These are phyloP conservation scores for Drosophila cardini DNA, from an alignment of 1,140 invertebrate species.

Conservation along the genomic window DNA sequence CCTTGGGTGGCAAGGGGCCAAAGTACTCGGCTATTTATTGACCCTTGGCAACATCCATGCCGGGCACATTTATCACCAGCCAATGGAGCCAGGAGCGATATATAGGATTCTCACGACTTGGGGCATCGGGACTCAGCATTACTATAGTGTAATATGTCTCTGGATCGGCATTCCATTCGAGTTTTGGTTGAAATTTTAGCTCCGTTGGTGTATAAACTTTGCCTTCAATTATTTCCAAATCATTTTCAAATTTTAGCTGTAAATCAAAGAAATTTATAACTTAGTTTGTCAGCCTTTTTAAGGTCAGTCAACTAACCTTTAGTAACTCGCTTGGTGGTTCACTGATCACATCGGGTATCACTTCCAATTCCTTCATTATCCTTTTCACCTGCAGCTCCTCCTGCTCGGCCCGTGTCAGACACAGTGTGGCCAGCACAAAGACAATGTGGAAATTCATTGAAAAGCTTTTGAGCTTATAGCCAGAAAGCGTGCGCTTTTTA, in stretches of 20 bases:
- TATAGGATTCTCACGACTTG: constrained; percentile 90
- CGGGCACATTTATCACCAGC: constrained; percentile 95
- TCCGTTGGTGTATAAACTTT: constrained; percentile 64
- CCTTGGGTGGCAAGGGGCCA: constrained; percentile 92
- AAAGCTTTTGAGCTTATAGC: constrained; percentile 4
- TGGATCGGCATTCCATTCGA: constrained; percentile 88
- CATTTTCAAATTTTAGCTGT: constrained; percentile 55
- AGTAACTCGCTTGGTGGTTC: constrained; percentile 85
- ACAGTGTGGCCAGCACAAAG: constrained; percentile 28
- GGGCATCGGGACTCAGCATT: constrained; percentile 86
- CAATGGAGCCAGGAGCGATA: constrained; percentile 96
- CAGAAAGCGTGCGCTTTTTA: constrained; percentile 17
- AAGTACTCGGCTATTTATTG: constrained; percentile 92
- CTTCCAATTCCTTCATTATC: constrained; percentile 83
- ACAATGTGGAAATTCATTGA: constrained; percentile 48
- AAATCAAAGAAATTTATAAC: background rate
- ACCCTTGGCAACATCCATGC: constrained; percentile 89
- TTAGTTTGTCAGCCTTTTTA: background rate
- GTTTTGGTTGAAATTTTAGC: constrained; percentile 71
- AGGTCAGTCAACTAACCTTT: constrained; percentile 27
- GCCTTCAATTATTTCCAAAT: constrained; percentile 59
- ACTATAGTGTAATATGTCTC: constrained; percentile 90
- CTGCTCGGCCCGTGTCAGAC: constrained; percentile 20
- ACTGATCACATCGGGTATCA: constrained; percentile 89
- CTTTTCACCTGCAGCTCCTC: constrained; percentile 50